Evolutionary conservation across 2,113 vertebrate genomes (phyloP).

Genomic region (Aldabrachelys gigantea): DNA sequence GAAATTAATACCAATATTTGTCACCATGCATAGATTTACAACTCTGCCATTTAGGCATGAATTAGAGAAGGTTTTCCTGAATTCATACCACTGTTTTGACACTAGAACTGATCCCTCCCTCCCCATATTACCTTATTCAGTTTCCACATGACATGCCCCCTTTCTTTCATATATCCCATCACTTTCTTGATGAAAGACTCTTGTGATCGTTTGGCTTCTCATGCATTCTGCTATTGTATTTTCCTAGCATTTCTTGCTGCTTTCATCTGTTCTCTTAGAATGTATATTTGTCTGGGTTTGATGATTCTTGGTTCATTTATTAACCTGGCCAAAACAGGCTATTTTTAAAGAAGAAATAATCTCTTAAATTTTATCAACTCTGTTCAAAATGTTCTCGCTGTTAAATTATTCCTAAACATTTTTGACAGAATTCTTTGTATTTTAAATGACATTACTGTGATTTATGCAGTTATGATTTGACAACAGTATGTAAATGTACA

Average conservation of each 20-base stretch:
- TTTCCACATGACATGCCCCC: background rate
- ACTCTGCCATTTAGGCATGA: background rate
- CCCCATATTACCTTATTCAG: background rate
- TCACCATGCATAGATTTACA: background rate
- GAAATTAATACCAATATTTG: background rate
- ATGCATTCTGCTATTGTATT: background rate
- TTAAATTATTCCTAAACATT: background rate
- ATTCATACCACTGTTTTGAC: background rate
- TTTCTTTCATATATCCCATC: background rate
- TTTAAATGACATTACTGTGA: constrained; percentile 28
- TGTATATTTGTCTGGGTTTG: background rate
- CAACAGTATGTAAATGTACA: constrained; percentile 36
- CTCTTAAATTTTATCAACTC: background rate
- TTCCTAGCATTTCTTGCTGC: background rate
- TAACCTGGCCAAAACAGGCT: background rate
- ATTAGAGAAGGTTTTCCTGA: background rate
- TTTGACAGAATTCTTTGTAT: constrained; percentile 10
- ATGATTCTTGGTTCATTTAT: background rate
- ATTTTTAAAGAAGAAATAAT: background rate
- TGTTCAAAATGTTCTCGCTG: background rate
- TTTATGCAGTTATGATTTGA: constrained; percentile 28
- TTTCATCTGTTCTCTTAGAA: background rate
- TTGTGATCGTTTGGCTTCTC: background rate
- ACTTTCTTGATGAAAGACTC: background rate
- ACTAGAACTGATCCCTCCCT: background rate